Conservation (phyloP, 2,888 invertebrate genomes). For the Idaea straminata region DNA sequence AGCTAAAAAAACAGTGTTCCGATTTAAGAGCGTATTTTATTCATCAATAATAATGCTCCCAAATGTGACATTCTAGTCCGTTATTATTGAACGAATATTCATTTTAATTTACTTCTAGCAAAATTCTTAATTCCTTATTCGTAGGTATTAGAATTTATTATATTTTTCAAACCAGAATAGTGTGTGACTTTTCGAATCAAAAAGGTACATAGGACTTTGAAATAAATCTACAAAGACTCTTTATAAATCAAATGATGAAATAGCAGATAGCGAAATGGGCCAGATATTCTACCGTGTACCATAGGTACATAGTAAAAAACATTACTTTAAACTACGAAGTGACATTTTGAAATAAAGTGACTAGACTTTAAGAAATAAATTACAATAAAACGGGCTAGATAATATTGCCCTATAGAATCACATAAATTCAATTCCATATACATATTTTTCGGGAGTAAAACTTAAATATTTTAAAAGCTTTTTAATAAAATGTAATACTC, state of each 20-base stretch:
- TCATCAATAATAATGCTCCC: not conserved
- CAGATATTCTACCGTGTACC: not conserved
- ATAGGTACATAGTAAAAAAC: not conserved
- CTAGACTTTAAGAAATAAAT: not conserved
- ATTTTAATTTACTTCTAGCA: not conserved
- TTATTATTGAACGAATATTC: not conserved
- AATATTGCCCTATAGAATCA: not conserved
- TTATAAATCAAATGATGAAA: not conserved
- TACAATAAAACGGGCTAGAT: not conserved
- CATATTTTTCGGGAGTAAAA: not conserved
- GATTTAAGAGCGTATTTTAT: not conserved
- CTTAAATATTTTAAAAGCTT: slow-evolving; percentile 7
- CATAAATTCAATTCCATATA: not conserved
- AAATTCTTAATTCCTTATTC: not conserved
- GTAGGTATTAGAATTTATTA: not conserved
- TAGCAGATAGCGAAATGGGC: not conserved
- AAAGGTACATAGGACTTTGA: not conserved
- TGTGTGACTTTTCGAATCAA: not conserved
- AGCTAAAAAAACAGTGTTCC: not conserved
- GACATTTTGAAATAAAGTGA: not conserved
- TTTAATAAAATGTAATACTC: slow-evolving; percentile 48
- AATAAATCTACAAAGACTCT: not conserved
- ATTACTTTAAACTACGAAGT: not conserved
- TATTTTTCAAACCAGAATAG: not conserved
- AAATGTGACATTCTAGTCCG: slow-evolving; percentile 7